A percentile compares a stretch with the other conserved stretches of the same genome.
Evolutionary conservation across 2,888 invertebrate species (phyloP).

Genomic region (Lampropteryx suffumata): DNA sequence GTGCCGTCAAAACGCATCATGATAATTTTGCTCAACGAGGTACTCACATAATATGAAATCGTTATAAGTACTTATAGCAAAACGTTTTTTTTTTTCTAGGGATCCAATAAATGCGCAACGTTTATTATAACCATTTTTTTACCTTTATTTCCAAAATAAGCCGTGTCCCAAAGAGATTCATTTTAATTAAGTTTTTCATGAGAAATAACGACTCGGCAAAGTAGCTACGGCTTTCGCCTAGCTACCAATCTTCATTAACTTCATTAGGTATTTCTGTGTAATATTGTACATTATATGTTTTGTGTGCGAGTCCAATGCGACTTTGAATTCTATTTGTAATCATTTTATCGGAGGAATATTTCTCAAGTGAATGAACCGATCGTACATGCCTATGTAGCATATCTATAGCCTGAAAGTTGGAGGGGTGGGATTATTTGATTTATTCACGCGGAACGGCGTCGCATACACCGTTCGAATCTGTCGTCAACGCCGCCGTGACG

Average conservation of each 20-base stretch:
- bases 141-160: slow-evolving; percentile 60
- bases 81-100: slow-evolving; percentile 27
- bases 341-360: slow-evolving; percentile 18
- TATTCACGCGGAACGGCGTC: slow-evolving; percentile 50
- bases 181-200: slow-evolving; percentile 77
- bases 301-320: slow-evolving; percentile 10
- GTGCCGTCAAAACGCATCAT: too few species aligned
- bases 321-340: slow-evolving; percentile 13
- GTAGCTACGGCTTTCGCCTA: slow-evolving; percentile 57
- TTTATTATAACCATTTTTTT: slow-evolving; percentile 49
- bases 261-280: slow-evolving; percentile 67
- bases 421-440: slow-evolving; percentile 53
- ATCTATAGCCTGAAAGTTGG: slow-evolving; percentile 23
- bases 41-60: too few species aligned
- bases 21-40: too few species aligned
- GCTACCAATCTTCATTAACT: slow-evolving; percentile 76
- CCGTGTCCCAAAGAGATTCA: slow-evolving; percentile 65
- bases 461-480: slow-evolving; percentile 36
- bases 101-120: slow-evolving; percentile 37
- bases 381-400: slow-evolving; percentile 16
- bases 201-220: slow-evolving; percentile 62
- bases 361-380: slow-evolving; percentile 9
- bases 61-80: neutral
- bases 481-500: slow-evolving; percentile 50
- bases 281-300: slow-evolving; percentile 49